Conservation (phyloP, 2,888 invertebrate species). For the Philopedon plagiatum region DNA sequence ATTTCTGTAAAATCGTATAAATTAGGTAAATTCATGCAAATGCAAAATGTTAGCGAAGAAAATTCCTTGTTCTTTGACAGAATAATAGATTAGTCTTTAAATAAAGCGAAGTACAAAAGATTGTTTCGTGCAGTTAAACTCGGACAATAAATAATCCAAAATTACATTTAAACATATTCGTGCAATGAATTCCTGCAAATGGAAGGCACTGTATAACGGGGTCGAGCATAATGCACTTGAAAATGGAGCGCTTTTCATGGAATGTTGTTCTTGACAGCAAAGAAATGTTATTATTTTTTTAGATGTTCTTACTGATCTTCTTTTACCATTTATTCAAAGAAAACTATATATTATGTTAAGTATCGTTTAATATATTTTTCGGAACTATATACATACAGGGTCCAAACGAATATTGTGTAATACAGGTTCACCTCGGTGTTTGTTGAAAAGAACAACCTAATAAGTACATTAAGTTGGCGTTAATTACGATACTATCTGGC, state of each 20-base stretch:
- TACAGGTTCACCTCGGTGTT: too few relatives aligned
- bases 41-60: neutral
- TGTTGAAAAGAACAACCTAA: too few relatives aligned
- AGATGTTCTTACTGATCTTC: too few relatives aligned
- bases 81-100: constrained; percentile 11
- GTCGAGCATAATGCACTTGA: constrained; percentile 5
- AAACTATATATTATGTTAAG: too few relatives aligned
- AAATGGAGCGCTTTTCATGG: neutral
- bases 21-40: neutral
- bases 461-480: too few relatives aligned
- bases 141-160: constrained; percentile 17
- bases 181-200: neutral
- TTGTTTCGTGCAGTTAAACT: constrained; percentile 15
- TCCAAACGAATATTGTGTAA: too few relatives aligned
- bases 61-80: neutral
- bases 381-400: too few relatives aligned
- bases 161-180: constrained; percentile 17
- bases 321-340: too few relatives aligned
- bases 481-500: too few relatives aligned
- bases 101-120: constrained; percentile 5
- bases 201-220: constrained; percentile 21
- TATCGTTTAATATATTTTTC: too few relatives aligned
- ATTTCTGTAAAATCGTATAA: neutral
- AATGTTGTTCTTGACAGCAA: neutral
- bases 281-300: neutral